phyloP scores from a whole-genome alignment of 2,797 vertebrate genomes.

The Nasua narica region DNA sequence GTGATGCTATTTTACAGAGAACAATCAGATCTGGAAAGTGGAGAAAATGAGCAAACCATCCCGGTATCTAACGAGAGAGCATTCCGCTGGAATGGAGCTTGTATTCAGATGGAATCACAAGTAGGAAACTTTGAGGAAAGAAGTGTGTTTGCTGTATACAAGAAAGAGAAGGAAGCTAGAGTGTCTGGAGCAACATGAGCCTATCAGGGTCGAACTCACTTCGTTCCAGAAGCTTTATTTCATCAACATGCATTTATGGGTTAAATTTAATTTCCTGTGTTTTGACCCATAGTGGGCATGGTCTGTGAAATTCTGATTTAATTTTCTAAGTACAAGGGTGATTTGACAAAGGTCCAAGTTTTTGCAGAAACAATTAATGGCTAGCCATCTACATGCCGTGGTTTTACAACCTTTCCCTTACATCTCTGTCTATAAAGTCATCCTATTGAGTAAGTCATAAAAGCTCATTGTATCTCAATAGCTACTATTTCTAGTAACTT shows the following conservation, averaged over 20 bases:
- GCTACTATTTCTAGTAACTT: neutral
- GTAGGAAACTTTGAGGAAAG: neutral
- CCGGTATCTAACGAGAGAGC: neutral
- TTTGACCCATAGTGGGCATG: neutral
- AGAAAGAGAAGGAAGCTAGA: neutral
- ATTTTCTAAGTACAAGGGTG: constrained; percentile 36
- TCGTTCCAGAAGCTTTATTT: neutral
- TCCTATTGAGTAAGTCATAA: neutral
- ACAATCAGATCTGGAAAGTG: neutral
- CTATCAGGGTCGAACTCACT: neutral
- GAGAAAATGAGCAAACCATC: neutral
- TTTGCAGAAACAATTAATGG: neutral
- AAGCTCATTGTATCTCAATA: neutral
- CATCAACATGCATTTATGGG: constrained; percentile 15
- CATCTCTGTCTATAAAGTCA: neutral
- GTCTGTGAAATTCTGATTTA: constrained; percentile 29
- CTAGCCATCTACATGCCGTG: neutral
- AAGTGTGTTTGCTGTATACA: neutral
- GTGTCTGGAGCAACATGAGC: neutral
- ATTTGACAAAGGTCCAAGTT: constrained; percentile 36
- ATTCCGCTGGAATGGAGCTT: neutral
- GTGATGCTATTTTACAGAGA: neutral
- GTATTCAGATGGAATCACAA: neutral
- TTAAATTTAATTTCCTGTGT: constrained; percentile 52
- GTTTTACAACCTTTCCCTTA: neutral